Percentiles rank a stretch among this genome's conserved stretches.
Evolutionary conservation across 2,113 vertebrate genomes (phyloP).

Genomic region (Archilochus colubris): DNA sequence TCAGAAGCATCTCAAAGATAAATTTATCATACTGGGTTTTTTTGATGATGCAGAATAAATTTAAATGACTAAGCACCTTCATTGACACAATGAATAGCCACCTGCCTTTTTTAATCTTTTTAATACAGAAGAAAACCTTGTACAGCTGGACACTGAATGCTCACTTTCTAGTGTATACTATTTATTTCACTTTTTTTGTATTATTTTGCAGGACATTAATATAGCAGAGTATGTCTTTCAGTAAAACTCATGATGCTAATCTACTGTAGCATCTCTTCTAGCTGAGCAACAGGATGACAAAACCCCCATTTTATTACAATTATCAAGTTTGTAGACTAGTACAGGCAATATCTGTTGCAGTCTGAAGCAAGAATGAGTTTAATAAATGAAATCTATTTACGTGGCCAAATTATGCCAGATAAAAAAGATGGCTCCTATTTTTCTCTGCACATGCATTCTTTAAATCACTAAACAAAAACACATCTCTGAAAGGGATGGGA

Average conservation of each 20-base stretch:
- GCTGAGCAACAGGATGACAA: not conserved
- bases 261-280: not conserved
- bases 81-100: not conserved
- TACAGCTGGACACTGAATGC: not conserved
- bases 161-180: not conserved
- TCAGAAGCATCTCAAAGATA: not conserved
- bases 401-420: not conserved
- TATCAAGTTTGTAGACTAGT: not conserved
- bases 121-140: not conserved
- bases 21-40: not conserved
- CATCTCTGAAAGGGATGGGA: not conserved
- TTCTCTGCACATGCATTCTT: not conserved
- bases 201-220: not conserved
- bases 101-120: fast-evolving
- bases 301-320: not conserved
- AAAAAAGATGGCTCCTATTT: not conserved
- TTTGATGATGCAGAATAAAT: not conserved
- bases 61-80: not conserved
- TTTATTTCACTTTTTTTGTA: not conserved
- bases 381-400: not conserved
- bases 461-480: not conserved
- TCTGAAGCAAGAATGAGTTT: not conserved
- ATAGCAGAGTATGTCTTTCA: not conserved
- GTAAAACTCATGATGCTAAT: not conserved
- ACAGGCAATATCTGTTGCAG: not conserved